phyloP scores from a whole-genome alignment of 2,797 vertebrate species.

The Cyprinella venusta region DNA sequence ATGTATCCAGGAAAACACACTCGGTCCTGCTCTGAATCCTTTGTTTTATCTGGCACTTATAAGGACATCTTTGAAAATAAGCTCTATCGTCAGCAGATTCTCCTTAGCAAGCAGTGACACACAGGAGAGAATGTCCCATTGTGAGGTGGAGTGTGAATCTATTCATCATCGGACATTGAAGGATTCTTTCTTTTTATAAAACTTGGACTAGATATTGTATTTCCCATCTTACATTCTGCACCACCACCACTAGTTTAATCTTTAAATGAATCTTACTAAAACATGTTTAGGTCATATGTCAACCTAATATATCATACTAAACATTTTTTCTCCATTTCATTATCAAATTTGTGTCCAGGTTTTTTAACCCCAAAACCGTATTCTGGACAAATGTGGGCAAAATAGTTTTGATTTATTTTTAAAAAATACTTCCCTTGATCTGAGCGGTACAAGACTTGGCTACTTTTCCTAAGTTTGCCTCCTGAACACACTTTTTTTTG shows the following conservation, averaged over 20 bases:
- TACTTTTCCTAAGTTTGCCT: no score
- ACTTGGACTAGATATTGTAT: background rate
- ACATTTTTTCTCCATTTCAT: background rate
- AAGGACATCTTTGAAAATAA: background rate
- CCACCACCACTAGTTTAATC: background rate
- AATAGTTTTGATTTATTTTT: no score
- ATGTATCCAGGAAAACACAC: constrained; percentile 45
- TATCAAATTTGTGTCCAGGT: background rate
- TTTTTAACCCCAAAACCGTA: no score
- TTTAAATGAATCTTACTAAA: background rate
- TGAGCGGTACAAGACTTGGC: no score
- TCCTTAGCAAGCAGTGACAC: constrained; percentile 4
- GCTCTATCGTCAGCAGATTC: constrained; percentile 33
- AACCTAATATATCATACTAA: background rate
- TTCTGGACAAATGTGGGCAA: no score
- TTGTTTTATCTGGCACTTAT: constrained; percentile 33
- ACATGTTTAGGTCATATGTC: background rate
- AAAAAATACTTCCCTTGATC: no score
- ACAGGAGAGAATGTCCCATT: constrained; percentile 20
- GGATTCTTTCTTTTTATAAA: background rate
- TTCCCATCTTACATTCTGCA: constrained; percentile 1
- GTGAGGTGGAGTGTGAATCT: constrained; percentile 26
- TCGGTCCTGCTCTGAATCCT: constrained; percentile 13
- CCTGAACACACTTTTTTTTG: no score
- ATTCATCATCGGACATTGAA: constrained; percentile 29